Conservation (phyloP, 2,888 invertebrate species). For the Nemurella pictetii region DNA sequence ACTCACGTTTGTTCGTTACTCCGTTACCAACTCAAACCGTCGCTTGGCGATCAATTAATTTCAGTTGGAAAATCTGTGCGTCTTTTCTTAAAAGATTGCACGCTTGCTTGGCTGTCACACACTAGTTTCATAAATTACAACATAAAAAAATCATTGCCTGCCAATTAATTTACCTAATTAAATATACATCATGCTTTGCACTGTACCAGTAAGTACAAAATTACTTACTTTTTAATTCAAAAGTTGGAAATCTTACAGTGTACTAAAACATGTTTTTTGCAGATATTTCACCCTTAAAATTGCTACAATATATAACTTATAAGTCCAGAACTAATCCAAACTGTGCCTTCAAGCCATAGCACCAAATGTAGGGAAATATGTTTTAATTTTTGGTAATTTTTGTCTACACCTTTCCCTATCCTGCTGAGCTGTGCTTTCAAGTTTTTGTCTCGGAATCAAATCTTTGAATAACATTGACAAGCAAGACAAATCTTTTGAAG, state of each 20-base stretch:
- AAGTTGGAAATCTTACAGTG: neutral
- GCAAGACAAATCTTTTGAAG: no score
- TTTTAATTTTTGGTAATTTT: no score
- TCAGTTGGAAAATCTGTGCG: neutral
- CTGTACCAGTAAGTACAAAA: slow-evolving; percentile 1
- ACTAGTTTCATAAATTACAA: slow-evolving; percentile 31
- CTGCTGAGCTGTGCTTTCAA: no score
- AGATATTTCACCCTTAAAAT: no score
- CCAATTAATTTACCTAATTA: slow-evolving; percentile 6
- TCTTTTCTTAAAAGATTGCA: neutral
- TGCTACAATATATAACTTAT: no score
- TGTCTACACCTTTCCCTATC: no score
- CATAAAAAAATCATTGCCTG: slow-evolving; percentile 23
- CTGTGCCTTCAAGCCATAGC: no score
- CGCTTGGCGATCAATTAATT: neutral
- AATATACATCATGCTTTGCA: slow-evolving; percentile 20
- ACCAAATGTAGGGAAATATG: no score
- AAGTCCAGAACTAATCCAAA: no score
- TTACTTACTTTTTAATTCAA: neutral
- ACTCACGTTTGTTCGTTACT: neutral
- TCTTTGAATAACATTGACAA: no score
- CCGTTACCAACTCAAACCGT: neutral
- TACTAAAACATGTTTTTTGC: neutral
- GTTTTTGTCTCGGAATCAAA: no score
- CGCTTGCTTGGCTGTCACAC: slow-evolving; percentile 19